Percentiles rank a stretch among this genome's conserved stretches.
phyloP scores from a whole-genome alignment of 2,113 vertebrate genomes.

The Seriola quinqueradiata region DNA sequence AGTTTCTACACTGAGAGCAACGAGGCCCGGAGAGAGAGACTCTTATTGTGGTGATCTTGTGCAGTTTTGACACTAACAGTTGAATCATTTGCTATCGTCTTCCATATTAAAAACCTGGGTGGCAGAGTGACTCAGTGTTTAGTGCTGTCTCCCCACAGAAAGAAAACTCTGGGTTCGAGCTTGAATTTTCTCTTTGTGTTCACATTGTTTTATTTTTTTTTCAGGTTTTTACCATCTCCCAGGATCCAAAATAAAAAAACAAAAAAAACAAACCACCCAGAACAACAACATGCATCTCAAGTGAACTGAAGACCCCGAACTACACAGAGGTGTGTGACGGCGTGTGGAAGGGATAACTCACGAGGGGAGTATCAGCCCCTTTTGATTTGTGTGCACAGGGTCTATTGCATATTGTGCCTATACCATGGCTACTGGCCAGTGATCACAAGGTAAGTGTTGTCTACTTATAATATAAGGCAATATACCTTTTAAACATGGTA shows the following conservation, averaged over 20 bases:
- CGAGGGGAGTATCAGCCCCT: background rate
- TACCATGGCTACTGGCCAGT: background rate
- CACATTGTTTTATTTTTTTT: background rate
- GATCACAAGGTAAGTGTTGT: background rate
- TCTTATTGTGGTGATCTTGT: background rate
- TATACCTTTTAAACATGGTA: background rate
- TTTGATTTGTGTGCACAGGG: background rate
- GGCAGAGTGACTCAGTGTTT: conserved; percentile 10
- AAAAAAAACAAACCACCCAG: too few relatives aligned
- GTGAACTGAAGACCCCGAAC: background rate
- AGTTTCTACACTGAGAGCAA: background rate
- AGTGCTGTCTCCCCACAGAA: background rate
- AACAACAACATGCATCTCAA: background rate
- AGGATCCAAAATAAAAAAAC: too few relatives aligned
- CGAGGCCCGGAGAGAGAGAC: background rate
- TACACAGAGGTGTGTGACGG: background rate
- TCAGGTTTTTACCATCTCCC: background rate
- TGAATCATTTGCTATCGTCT: conserved; percentile 1
- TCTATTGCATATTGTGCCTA: background rate
- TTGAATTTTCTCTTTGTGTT: background rate
- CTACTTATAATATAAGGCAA: background rate
- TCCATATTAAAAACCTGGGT: background rate
- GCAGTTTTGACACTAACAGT: background rate
- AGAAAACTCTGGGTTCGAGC: background rate
- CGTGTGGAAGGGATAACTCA: background rate